Percentiles rank a stretch among this genome's conserved stretches.
Conservation (phyloP, 2,797 vertebrate species). For the Limnodromus scolopaceus region DNA sequence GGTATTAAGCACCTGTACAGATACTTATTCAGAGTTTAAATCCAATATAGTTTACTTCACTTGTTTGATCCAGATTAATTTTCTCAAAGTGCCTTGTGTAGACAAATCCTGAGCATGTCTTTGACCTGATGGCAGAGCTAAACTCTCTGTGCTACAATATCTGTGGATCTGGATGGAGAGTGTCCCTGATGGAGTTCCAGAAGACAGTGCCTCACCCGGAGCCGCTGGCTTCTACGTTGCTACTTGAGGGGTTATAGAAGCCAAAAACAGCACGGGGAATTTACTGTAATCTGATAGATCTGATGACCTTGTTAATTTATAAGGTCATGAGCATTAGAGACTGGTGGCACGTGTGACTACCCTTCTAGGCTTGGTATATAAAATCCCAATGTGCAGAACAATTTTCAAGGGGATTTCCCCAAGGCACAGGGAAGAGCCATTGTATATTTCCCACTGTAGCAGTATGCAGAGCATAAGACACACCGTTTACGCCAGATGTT, state of each 20-base stretch:
- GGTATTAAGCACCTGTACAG: not conserved
- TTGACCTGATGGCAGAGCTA: not conserved
- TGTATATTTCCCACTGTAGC: not conserved
- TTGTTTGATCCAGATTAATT: not conserved
- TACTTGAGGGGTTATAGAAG: not conserved
- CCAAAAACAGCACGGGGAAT: not conserved
- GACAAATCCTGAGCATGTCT: not conserved
- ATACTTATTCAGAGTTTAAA: not conserved
- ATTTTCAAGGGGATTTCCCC: not conserved
- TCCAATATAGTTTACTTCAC: not conserved
- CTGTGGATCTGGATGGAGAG: not conserved
- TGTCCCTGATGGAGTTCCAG: not conserved
- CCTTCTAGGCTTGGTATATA: not conserved
- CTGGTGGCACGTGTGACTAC: not conserved
- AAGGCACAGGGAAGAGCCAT: not conserved
- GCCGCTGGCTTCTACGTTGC: not conserved
- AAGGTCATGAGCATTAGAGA: not conserved
- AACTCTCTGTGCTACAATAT: not conserved
- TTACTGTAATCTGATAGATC: not conserved
- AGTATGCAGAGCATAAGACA: not conserved
- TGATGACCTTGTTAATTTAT: not conserved
- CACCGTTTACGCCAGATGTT: not conserved
- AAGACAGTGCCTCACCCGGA: not conserved
- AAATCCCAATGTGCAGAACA: not conserved
- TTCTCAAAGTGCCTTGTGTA: not conserved